Conservation (phyloP, 92 coral and sea anemone genomes). For the Zoanthus solanderi region DNA sequence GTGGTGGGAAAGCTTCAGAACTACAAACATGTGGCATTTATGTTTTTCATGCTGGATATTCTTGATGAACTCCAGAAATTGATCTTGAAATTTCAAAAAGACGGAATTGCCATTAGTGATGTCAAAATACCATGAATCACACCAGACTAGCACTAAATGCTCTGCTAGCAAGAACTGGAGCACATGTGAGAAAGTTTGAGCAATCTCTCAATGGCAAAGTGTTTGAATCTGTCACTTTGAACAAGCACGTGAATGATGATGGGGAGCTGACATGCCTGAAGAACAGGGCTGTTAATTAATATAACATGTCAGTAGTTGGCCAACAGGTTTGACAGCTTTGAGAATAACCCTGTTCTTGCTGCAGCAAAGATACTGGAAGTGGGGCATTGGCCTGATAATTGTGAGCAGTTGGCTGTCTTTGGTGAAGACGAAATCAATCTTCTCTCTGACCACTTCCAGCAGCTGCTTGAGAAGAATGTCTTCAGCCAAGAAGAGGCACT, state of each 20-base stretch:
- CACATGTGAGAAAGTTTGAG: conserved; percentile 56
- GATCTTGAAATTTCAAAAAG: conserved; percentile 38
- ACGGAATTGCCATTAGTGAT: conserved; percentile 28
- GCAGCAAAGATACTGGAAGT: conserved; percentile 29
- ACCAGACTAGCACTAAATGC: conserved; percentile 44
- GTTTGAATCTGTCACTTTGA: conserved; percentile 54
- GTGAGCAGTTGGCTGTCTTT: conserved; percentile 17
- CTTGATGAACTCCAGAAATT: conserved; percentile 34
- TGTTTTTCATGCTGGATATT: conserved; percentile 23
- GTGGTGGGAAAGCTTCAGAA: conserved; percentile 21
- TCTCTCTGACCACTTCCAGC: conserved; percentile 20
- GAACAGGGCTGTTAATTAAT: conserved; percentile 52
- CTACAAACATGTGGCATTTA: conserved; percentile 28
- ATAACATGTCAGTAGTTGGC: conserved; percentile 11
- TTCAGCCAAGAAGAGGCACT: conserved; percentile 16
- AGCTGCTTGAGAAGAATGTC: conserved; percentile 26
- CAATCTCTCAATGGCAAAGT: conserved; percentile 49
- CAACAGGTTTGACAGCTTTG: conserved; percentile 5
- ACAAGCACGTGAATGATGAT: conserved; percentile 47
- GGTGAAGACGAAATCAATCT: conserved; percentile 15
- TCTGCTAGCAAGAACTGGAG: conserved; percentile 44
- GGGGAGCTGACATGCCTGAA: conserved; percentile 46
- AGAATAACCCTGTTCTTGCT: conserved; percentile 16
- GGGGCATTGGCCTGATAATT: conserved; percentile 15
- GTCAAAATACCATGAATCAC: conserved; percentile 37